phyloP scores from a whole-genome alignment of 2,113 vertebrate genomes.

The Crotalus viridis region DNA sequence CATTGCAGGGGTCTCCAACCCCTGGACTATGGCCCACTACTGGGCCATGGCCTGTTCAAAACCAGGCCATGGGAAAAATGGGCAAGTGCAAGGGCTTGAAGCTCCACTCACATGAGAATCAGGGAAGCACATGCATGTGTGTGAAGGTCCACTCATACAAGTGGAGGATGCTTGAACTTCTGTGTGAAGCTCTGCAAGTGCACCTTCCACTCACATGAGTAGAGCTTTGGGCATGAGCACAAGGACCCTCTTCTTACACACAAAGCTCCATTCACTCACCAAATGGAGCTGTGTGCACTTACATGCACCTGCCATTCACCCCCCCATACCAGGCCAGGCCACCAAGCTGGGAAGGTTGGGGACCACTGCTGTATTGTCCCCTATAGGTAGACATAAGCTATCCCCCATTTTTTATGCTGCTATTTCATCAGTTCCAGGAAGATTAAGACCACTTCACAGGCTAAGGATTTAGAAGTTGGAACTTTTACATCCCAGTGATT shows the following conservation, averaged over 20 bases:
- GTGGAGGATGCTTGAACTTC: too few species aligned
- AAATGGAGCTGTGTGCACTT: background rate
- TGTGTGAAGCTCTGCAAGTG: too few species aligned
- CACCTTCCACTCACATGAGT: background rate
- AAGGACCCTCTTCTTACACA: background rate
- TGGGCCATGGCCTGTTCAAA: background rate
- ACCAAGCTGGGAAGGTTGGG: background rate
- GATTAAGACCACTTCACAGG: background rate
- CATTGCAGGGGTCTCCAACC: background rate
- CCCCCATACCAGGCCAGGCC: background rate
- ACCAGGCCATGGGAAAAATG: background rate
- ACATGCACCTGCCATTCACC: background rate
- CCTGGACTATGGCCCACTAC: background rate
- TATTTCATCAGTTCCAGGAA: background rate
- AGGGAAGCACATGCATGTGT: background rate
- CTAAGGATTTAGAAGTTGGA: background rate
- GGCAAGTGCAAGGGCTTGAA: background rate
- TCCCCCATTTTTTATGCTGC: background rate
- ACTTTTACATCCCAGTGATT: background rate
- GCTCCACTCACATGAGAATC: too few species aligned
- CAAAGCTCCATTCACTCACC: background rate
- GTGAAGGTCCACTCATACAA: background rate
- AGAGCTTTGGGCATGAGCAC: background rate
- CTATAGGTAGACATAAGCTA: background rate
- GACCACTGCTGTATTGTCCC: background rate